Percentiles rank a stretch among this genome's conserved stretches.
Conservation (phyloP, 2,888 invertebrate genomes). For the Metallyticus violacea region DNA sequence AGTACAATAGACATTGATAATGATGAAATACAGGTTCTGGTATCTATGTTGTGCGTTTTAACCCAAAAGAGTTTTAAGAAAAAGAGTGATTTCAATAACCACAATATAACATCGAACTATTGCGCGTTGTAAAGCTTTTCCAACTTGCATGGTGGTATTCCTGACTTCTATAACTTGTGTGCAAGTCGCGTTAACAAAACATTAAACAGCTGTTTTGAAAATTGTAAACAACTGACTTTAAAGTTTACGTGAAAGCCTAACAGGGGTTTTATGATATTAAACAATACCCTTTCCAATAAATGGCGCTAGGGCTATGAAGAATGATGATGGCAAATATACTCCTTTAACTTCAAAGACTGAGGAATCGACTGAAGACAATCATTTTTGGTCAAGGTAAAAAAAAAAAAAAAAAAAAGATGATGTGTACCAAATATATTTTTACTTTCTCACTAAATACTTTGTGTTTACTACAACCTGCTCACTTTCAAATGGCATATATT, state of each 20-base stretch:
- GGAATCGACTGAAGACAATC: conserved; percentile 47
- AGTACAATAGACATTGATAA: no score
- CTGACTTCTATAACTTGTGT: no score
- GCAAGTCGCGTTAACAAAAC: not conserved
- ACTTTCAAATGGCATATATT: not conserved
- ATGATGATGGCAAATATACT: conserved; percentile 14
- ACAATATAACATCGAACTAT: no score
- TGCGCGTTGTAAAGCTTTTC: no score
- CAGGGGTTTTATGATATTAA: not conserved
- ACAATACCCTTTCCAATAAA: not conserved
- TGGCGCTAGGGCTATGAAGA: not conserved
- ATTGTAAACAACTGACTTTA: no score
- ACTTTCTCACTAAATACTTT: not conserved
- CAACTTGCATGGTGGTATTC: no score
- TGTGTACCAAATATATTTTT: not conserved
- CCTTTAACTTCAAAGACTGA: conserved; percentile 10
- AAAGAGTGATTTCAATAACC: no score
- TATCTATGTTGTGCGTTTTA: no score
- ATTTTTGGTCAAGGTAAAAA: conserved; percentile 45
- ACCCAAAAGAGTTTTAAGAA: no score
- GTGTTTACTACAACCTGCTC: not conserved
- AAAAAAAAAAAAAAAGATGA: not conserved
- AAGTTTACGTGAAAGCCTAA: not conserved
- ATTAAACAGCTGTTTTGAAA: not conserved
- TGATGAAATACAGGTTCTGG: no score